Evolutionary conservation across 2,797 vertebrate genomes (phyloP).

Genomic region (Rousettus madagascariensis): DNA sequence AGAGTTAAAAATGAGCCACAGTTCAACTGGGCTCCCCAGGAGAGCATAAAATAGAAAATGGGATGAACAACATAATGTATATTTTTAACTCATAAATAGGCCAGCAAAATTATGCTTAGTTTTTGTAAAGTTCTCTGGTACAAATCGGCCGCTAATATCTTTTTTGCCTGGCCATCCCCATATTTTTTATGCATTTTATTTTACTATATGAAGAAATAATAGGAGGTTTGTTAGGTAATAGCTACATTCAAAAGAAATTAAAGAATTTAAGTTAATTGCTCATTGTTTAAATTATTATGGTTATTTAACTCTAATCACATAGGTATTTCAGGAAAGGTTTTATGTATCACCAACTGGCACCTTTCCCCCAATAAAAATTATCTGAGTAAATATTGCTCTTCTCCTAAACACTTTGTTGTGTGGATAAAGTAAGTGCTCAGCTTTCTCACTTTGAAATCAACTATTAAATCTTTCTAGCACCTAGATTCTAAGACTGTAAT

Average conservation of each 20-base stretch:
- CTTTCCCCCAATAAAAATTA: background rate
- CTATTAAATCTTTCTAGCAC: background rate
- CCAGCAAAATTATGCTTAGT: conserved; percentile 48
- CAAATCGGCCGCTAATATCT: conserved; percentile 24
- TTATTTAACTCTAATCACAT: background rate
- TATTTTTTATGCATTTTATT: conserved; percentile 25
- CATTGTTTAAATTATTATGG: conserved; percentile 33
- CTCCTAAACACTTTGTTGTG: background rate
- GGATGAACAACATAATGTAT: conserved; percentile 71
- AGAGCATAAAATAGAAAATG: conserved; percentile 53
- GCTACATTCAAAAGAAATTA: conserved; percentile 24
- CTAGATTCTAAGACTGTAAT: background rate
- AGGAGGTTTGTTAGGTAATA: background rate
- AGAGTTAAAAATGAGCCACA: conserved; percentile 27
- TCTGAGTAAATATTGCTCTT: background rate
- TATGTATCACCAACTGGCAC: background rate
- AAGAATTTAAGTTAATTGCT: conserved; percentile 11
- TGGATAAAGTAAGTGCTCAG: background rate
- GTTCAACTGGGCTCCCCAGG: conserved; percentile 23
- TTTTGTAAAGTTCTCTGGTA: conserved; percentile 22
- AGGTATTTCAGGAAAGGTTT: background rate
- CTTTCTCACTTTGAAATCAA: conserved; percentile 1
- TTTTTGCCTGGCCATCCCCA: background rate
- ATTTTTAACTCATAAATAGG: conserved; percentile 76
- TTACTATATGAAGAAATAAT: background rate